Evolutionary conservation across 1,140 invertebrate species (phyloP).

Genomic region (Leptonema lineaticorne): DNA sequence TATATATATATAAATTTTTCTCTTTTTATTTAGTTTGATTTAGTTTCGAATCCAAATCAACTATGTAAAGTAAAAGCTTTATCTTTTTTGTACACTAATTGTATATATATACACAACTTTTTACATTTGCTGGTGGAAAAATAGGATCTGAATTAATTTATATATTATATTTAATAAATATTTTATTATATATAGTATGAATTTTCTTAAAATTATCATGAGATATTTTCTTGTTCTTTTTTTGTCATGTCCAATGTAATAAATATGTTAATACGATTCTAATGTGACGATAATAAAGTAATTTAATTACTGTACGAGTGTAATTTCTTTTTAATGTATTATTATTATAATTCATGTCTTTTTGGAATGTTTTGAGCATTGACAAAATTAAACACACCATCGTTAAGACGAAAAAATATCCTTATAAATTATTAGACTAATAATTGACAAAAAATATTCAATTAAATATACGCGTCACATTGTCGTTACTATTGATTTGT

Average conservation of each 20-base stretch:
- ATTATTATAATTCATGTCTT: no score
- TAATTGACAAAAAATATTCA: not conserved
- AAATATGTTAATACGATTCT: conserved; percentile 33
- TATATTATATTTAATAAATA: conserved; percentile 31
- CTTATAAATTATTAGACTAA: not conserved
- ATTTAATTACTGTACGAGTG: conserved; percentile 30
- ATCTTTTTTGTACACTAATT: conserved; percentile 41
- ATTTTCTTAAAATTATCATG: conserved; percentile 21
- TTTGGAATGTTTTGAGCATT: conserved; percentile 20
- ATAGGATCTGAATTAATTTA: conserved; percentile 39
- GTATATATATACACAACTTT: conserved; percentile 39
- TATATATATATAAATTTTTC: no score
- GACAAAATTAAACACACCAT: conserved; percentile 3
- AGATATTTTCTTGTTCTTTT: conserved; percentile 32
- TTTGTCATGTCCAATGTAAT: conserved; percentile 40
- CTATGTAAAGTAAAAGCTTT: conserved; percentile 31
- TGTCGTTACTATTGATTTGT: conserved; percentile 8
- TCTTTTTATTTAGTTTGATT: no score
- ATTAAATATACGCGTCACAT: not conserved
- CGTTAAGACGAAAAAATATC: not conserved
- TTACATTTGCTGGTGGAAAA: conserved; percentile 35
- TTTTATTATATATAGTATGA: conserved; percentile 37
- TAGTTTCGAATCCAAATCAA: conserved; percentile 16
- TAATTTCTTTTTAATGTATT: conserved; percentile 1
- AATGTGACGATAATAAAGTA: conserved; percentile 33